A percentile compares a stretch with the other conserved stretches of the same genome.
phyloP scores from a whole-genome alignment of 1,140 invertebrate species.

The Propsilocerus akamusi region DNA sequence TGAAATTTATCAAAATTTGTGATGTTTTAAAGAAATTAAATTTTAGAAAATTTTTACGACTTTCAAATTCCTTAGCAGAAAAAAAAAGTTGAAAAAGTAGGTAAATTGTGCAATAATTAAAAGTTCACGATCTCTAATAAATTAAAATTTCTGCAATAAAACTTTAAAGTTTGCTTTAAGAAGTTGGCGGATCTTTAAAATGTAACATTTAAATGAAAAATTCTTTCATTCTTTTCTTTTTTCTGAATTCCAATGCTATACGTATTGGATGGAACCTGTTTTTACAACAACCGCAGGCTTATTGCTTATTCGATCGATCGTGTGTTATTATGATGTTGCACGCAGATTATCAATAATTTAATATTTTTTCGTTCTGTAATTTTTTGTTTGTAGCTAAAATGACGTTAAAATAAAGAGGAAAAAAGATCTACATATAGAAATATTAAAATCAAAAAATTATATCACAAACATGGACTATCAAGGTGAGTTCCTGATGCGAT shows the following conservation, averaged over 20 bases:
- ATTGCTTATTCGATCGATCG: background rate
- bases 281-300: conserved; percentile 1
- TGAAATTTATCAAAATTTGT: no score
- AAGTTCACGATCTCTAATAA: no score
- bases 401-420: background rate
- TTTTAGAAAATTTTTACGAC: background rate
- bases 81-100: background rate
- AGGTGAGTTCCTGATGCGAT: background rate
- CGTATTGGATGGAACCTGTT: background rate
- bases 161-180: background rate
- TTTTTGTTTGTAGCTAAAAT: background rate
- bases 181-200: background rate
- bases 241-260: background rate
- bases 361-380: background rate
- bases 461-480: conserved; percentile 3
- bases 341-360: conserved; percentile 3
- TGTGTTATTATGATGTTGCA: conserved; percentile 3
- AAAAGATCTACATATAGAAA: background rate
- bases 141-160: background rate
- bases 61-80: background rate
- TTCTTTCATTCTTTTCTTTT: conserved; percentile 2
- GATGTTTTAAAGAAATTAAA: background rate
- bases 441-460: no score
- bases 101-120: conserved; percentile 2
- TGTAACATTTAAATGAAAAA: background rate